These are phyloP conservation scores for Nicator chloris DNA, from an alignment of 2,113 vertebrate genomes.

Conservation along the genomic window DNA sequence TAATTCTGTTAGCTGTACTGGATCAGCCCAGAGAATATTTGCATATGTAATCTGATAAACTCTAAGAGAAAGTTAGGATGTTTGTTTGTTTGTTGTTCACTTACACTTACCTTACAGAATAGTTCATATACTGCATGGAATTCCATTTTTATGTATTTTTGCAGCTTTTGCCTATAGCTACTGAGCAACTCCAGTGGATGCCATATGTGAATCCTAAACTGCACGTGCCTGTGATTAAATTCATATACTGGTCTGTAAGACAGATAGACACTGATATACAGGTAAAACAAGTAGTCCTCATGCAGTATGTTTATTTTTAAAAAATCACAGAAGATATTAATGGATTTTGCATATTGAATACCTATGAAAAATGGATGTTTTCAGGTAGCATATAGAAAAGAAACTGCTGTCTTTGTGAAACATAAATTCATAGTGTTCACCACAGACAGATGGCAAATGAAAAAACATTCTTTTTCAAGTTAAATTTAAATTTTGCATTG, in stretches of 20 bases:
- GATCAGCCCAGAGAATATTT: neutral
- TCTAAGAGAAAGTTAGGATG: neutral
- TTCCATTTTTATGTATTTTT: neutral
- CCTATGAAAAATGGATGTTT: neutral
- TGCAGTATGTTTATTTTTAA: neutral
- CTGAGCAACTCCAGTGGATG: conserved; percentile 82
- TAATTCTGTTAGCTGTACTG: neutral
- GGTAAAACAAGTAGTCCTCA: conserved; percentile 61
- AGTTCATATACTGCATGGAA: neutral
- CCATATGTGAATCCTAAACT: conserved; percentile 71
- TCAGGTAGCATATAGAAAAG: neutral
- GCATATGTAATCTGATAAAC: neutral
- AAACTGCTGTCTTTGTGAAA: neutral
- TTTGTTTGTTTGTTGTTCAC: neutral
- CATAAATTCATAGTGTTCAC: neutral
- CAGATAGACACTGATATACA: conserved; percentile 76
- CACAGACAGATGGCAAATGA: neutral
- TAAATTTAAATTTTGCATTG: neutral
- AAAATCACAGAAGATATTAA: neutral
- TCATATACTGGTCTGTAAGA: conserved; percentile 81
- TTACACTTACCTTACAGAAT: neutral
- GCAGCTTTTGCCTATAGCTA: conserved; percentile 80
- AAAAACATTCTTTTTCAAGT: neutral
- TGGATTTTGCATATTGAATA: neutral
- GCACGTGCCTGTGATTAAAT: conserved; percentile 76